phyloP scores from a whole-genome alignment of 2,797 vertebrate species.

The Nyctalus aviator region DNA sequence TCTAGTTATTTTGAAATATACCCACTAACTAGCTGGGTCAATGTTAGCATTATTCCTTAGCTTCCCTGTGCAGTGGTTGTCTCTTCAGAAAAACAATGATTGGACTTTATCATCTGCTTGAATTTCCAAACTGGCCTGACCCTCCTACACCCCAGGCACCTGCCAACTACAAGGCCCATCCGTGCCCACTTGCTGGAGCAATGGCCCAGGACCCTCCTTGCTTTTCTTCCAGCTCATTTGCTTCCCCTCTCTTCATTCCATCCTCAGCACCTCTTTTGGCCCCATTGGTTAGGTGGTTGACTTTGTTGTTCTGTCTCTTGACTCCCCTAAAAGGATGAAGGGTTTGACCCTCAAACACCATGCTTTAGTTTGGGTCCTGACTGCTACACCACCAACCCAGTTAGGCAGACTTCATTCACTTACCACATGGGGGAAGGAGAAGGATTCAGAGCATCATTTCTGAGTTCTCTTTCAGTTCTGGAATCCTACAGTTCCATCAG shows the following conservation, averaged over 20 bases:
- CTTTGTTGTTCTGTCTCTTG: background rate
- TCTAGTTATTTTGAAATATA: conserved; percentile 30
- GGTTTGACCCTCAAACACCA: background rate
- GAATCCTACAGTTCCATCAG: background rate
- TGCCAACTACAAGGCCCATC: background rate
- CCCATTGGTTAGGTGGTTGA: background rate
- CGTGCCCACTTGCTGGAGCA: background rate
- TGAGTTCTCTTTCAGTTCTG: background rate
- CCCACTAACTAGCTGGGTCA: background rate
- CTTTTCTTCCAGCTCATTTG: background rate
- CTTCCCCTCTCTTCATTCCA: background rate
- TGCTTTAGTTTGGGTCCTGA: background rate
- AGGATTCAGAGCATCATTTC: background rate
- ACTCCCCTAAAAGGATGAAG: conserved; percentile 2
- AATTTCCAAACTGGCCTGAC: background rate
- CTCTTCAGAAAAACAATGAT: background rate
- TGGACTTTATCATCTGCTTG: background rate
- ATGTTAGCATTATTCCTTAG: background rate
- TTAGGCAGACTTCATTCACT: background rate
- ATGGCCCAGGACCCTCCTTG: background rate
- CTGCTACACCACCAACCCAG: background rate
- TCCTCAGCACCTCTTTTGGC: background rate
- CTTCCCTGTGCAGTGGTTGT: background rate
- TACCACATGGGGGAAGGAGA: background rate
- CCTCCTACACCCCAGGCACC: background rate